Percentiles rank a stretch among this genome's conserved stretches.
phyloP scores from a whole-genome alignment of 2,797 vertebrate species.

The Lepilemur septentrionalis region DNA sequence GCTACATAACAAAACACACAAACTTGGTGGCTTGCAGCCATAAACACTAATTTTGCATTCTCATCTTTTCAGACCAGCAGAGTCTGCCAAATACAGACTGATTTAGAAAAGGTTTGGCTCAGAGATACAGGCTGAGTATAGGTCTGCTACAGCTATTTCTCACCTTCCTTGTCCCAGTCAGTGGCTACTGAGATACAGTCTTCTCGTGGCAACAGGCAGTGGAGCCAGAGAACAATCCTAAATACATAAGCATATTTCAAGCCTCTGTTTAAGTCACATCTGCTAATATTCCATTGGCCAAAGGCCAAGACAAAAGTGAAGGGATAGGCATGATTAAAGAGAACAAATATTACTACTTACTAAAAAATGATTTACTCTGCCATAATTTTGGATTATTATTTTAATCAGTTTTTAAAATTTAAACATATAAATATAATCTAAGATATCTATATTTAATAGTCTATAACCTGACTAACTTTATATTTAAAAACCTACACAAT shows the following conservation, averaged over 20 bases:
- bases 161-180: not conserved
- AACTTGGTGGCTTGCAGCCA: not conserved
- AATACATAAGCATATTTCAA: not conserved
- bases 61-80: not conserved
- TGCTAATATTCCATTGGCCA: not conserved
- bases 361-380: not conserved
- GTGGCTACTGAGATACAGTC: not conserved
- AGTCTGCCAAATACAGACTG: not conserved
- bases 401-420: not conserved
- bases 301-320: not conserved
- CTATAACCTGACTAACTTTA: not conserved
- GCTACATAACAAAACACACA: not conserved
- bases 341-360: not conserved
- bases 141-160: not conserved
- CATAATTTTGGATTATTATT: not conserved
- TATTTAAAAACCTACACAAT: not conserved
- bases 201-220: not conserved
- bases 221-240: not conserved
- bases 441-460: not conserved
- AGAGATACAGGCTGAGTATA: not conserved
- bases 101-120: not conserved
- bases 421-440: not conserved
- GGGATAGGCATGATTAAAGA: not conserved
- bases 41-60: not conserved
- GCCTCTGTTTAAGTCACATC: not conserved